Evolutionary conservation across 2,113 vertebrate species (phyloP).

Genomic region (Delphinus delphis): DNA sequence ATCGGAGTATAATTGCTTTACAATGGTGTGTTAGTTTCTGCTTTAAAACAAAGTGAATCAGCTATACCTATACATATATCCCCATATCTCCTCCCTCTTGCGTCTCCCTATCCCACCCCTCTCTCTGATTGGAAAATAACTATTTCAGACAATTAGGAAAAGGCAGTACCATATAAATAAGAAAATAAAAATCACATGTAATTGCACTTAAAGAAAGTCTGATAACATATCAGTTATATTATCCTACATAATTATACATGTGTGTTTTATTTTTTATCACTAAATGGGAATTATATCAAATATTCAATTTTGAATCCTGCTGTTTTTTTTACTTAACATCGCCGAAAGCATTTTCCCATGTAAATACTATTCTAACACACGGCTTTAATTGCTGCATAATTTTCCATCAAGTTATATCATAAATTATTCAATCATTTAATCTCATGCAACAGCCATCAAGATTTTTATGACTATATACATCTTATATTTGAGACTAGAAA

Average conservation of each 20-base stretch:
- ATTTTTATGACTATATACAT: neutral
- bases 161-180: neutral
- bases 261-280: neutral
- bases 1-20: no score
- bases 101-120: no score
- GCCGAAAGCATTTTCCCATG: neutral
- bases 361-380: neutral
- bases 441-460: neutral
- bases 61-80: no score
- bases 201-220: neutral
- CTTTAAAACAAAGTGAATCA: no score
- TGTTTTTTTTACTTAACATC: neutral
- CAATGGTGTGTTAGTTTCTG: no score
- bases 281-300: neutral
- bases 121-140: conserved; percentile 22
- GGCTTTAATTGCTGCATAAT: neutral
- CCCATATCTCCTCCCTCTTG: no score
- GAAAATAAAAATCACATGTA: conserved; percentile 16
- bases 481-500: conserved; percentile 1
- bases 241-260: neutral
- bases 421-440: conserved; percentile 19
- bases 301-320: neutral
- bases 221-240: neutral
- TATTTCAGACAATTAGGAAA: conserved; percentile 8
- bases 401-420: conserved; percentile 1